phyloP scores from a whole-genome alignment of 2,888 invertebrate genomes.

The Cryptocheilus praepositus region DNA sequence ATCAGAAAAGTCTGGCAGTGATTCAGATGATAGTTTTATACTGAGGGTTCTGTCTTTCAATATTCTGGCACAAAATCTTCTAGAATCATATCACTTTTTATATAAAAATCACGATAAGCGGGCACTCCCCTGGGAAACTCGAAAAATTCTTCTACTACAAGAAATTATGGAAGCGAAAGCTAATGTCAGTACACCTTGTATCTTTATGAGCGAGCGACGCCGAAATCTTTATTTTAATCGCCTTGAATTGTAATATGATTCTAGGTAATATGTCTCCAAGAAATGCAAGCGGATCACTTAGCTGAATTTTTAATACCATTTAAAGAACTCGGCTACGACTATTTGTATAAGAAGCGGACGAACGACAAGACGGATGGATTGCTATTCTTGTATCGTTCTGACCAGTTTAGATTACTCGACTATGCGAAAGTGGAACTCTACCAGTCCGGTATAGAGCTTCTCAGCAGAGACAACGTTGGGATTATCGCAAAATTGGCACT shows the following conservation, averaged over 20 bases:
- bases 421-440: slow-evolving; percentile 83
- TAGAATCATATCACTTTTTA: slow-evolving; percentile 84
- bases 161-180: slow-evolving; percentile 79
- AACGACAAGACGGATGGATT: slow-evolving; percentile 90
- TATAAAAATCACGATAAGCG: slow-evolving; percentile 80
- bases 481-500: slow-evolving; percentile 85
- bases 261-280: slow-evolving; percentile 91
- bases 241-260: slow-evolving; percentile 26
- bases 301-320: slow-evolving; percentile 78
- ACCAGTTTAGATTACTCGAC: slow-evolving; percentile 82
- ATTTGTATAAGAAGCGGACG: slow-evolving; percentile 90
- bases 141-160: slow-evolving; percentile 78
- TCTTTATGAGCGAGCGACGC: no score
- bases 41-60: slow-evolving; percentile 91
- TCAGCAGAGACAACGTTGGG: slow-evolving; percentile 93
- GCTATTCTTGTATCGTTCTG: slow-evolving; percentile 87
- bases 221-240: not conserved
- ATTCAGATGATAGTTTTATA: slow-evolving; percentile 73
- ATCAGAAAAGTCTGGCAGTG: slow-evolving; percentile 52
- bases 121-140: slow-evolving; percentile 83
- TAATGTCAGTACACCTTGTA: slow-evolving; percentile 76
- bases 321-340: slow-evolving; percentile 80
- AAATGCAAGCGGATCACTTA: slow-evolving; percentile 89
- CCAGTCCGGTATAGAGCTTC: slow-evolving; percentile 78
- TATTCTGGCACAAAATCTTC: slow-evolving; percentile 88